These are phyloP conservation scores for Cosmia trapezina DNA, from an alignment of 2,888 invertebrate genomes.

Conservation along the genomic window DNA sequence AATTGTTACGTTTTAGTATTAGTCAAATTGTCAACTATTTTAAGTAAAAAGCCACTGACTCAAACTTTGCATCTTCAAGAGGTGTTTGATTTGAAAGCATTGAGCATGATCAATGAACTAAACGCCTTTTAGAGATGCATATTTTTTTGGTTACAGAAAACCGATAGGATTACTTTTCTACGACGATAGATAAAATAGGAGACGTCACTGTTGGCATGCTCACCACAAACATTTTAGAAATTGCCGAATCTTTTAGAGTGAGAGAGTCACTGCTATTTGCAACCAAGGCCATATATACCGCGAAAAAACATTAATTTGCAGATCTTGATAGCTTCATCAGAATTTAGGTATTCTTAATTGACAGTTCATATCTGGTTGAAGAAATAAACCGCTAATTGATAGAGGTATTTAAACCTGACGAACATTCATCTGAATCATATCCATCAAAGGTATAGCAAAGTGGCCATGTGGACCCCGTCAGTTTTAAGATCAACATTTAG, in stretches of 20 bases:
- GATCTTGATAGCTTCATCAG: constrained; percentile 54
- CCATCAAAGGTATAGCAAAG: constrained; percentile 21
- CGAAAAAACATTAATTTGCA: constrained; percentile 49
- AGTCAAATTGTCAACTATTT: background rate
- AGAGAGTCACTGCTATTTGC: constrained; percentile 1
- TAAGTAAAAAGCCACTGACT: background rate
- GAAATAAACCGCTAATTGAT: constrained; percentile 25
- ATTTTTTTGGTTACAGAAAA: background rate
- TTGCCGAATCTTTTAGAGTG: too few species aligned
- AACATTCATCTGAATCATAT: constrained; percentile 16
- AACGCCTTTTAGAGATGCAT: background rate
- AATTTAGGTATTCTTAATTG: constrained; percentile 56
- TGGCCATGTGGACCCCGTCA: constrained; percentile 19
- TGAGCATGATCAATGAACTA: background rate
- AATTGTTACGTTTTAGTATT: background rate
- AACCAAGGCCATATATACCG: constrained; percentile 23
- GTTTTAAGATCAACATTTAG: constrained; percentile 14
- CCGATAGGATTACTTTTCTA: background rate
- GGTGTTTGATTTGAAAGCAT: background rate
- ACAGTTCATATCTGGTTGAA: constrained; percentile 14
- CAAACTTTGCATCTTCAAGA: background rate
- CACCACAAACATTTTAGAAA: background rate
- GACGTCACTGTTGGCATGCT: background rate
- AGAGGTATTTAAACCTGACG: background rate
- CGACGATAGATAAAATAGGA: background rate